phyloP scores from a whole-genome alignment of 2,888 invertebrate species.

The Achlya flavicornis region DNA sequence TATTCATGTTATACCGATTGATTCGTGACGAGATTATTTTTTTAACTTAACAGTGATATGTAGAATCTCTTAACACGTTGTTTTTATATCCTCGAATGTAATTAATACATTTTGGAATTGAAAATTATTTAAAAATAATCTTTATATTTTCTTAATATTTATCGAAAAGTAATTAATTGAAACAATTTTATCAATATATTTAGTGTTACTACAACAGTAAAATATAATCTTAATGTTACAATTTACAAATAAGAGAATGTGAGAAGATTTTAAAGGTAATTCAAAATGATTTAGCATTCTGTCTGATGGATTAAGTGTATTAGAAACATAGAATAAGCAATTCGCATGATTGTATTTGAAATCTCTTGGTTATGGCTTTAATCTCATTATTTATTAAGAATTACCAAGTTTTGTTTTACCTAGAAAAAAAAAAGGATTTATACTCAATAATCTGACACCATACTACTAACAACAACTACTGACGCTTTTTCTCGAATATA shows the following conservation, averaged over 20 bases:
- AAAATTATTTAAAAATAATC: slow-evolving; percentile 59
- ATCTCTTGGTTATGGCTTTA: slow-evolving; percentile 62
- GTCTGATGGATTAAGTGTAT: slow-evolving; percentile 10
- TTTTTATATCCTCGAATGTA: slow-evolving; percentile 46
- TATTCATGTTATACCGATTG: slow-evolving; percentile 18
- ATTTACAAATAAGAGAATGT: slow-evolving; percentile 25
- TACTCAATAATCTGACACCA: neutral
- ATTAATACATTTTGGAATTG: slow-evolving; percentile 68
- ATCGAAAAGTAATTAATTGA: slow-evolving; percentile 49
- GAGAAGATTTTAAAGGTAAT: slow-evolving; percentile 21
- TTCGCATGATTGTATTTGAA: slow-evolving; percentile 33
- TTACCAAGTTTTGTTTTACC: neutral
- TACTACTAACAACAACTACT: neutral
- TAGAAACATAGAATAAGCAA: slow-evolving; percentile 26
- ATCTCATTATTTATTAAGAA: slow-evolving; percentile 40
- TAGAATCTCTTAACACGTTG: slow-evolving; percentile 53
- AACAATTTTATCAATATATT: slow-evolving; percentile 43
- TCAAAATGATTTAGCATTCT: slow-evolving; percentile 17
- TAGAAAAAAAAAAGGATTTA: neutral
- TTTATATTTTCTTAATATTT: slow-evolving; percentile 76
- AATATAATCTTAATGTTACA: slow-evolving; percentile 35
- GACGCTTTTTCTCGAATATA: neutral
- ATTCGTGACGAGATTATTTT: slow-evolving; percentile 15
- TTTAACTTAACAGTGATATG: slow-evolving; percentile 37
- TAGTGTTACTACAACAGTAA: slow-evolving; percentile 44